phyloP scores from a whole-genome alignment of 2,797 vertebrate species.

The Nannoperca australis region DNA sequence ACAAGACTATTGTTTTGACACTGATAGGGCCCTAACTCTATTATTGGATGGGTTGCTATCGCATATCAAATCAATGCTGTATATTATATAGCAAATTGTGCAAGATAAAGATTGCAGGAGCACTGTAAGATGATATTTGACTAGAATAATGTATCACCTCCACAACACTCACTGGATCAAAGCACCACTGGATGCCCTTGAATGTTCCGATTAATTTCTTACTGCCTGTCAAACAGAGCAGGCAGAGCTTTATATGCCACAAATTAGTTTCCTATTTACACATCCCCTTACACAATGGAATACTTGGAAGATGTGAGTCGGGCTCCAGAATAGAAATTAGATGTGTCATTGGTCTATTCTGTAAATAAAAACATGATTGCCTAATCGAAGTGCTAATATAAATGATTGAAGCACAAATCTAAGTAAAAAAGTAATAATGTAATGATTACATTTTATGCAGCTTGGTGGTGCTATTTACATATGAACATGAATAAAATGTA shows the following conservation, averaged over 20 bases:
- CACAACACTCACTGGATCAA: conserved; percentile 38
- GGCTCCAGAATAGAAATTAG: not conserved
- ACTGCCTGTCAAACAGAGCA: conserved; percentile 24
- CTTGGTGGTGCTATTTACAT: not conserved
- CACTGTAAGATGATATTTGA: conserved; percentile 38
- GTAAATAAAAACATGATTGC: not conserved
- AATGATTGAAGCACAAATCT: conserved; percentile 2
- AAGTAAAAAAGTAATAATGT: too few species aligned
- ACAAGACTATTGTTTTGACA: conserved; percentile 60
- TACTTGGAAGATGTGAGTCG: not conserved
- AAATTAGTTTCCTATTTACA: conserved; percentile 30
- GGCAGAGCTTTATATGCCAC: conserved; percentile 14
- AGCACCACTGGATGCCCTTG: conserved; percentile 49
- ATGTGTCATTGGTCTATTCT: not conserved
- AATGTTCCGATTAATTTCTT: conserved; percentile 38
- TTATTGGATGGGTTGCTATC: conserved; percentile 54
- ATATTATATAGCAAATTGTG: conserved; percentile 53
- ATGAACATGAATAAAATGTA: not conserved
- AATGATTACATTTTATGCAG: not conserved
- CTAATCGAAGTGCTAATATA: not conserved
- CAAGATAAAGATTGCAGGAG: conserved; percentile 50
- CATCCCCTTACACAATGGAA: not conserved
- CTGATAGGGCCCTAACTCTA: conserved; percentile 42
- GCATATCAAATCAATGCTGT: conserved; percentile 58
- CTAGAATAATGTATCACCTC: conserved; percentile 54